Base-by-base conservation (phyloP, 2,113 vertebrate species). In the Stictonetta naevosa region DNA sequence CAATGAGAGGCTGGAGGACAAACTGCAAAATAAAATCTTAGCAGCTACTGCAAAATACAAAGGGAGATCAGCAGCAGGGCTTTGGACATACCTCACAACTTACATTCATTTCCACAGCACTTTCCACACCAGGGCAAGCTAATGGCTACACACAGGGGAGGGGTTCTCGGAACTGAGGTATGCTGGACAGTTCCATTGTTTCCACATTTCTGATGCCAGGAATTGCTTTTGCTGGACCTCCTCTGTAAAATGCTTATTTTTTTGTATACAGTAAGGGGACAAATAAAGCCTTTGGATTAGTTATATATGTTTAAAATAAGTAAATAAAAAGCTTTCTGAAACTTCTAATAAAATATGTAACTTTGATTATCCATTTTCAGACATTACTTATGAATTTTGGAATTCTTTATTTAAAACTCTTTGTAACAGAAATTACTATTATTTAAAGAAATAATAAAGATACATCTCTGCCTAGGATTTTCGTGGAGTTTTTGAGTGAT, bases 381-480 rank as follows among this genome's bases (percentile, higher is more conserved):
- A 92, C 59, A 63, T 92, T 96, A 86, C 46, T 83, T 28, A 79
- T 74, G 92, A 33, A 9, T 75, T 97, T 90, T 67, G 67, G 75
- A 96, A 96, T 96, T 95, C 83, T 89, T 96, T 79, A 96, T 90
- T 91, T 59, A 73, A 74, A 93, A 83, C 31, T 82, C 92, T 95
- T 91, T 96, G 60, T 91, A 94, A 90, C 84, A 55, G 40, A 97
- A 96, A 96, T 89, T 77, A 85, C 76, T 97, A 83, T 93, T 96
- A 97, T 87, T 92, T 81, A 96, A 72, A 95, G 82, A 92, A 96
- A 85, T 80, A 93, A 92, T 95, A 95, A 97, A 97, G 95, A 96
- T 91, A 94, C 10, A 52, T 48, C n/a, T 52, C 75, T 73, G 68
- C 78, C 79, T 92, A 94, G 95, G 94, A 96, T 58, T 66, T 96